A percentile compares a stretch with the other conserved stretches of the same genome.
Conservation (phyloP, 2,888 invertebrate genomes). For the Mayetiola destructor region DNA sequence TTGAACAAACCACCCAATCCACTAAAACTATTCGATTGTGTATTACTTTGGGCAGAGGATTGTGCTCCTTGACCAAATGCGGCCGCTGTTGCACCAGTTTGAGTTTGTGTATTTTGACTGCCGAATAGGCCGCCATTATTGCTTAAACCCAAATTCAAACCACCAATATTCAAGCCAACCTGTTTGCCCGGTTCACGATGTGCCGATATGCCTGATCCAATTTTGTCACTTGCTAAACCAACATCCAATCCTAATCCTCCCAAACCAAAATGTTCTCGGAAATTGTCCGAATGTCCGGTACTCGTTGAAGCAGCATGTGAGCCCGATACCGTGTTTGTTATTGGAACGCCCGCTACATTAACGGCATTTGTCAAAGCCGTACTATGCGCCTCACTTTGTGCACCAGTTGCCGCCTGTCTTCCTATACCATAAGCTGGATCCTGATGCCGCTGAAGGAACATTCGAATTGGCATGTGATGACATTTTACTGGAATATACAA, state of each 20-base stretch:
- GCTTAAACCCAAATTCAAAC: conserved; percentile 6
- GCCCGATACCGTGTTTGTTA: conserved; percentile 13
- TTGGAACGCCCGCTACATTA: conserved; percentile 13
- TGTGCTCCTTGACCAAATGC: background rate
- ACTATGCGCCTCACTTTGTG: background rate
- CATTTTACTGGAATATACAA: background rate
- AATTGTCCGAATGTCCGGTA: conserved; percentile 20
- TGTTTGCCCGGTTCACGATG: conserved; percentile 20
- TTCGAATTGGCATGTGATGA: background rate
- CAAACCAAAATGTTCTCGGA: conserved; percentile 27
- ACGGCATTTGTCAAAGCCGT: conserved; percentile 8
- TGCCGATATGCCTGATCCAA: conserved; percentile 16
- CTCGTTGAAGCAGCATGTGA: conserved; percentile 21
- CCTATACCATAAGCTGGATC: background rate
- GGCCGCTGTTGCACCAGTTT: background rate
- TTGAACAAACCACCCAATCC: background rate
- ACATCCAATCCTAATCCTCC: conserved; percentile 28
- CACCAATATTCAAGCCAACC: conserved; percentile 24
- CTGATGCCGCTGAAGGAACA: background rate
- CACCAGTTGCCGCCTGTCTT: background rate
- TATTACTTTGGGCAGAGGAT: background rate
- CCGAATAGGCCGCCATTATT: conserved; percentile 5
- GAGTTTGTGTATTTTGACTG: background rate
- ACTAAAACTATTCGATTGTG: background rate
- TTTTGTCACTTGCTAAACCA: conserved; percentile 27